phyloP scores from a whole-genome alignment of 2,888 invertebrate genomes.

The Drosophila heteroneura region DNA sequence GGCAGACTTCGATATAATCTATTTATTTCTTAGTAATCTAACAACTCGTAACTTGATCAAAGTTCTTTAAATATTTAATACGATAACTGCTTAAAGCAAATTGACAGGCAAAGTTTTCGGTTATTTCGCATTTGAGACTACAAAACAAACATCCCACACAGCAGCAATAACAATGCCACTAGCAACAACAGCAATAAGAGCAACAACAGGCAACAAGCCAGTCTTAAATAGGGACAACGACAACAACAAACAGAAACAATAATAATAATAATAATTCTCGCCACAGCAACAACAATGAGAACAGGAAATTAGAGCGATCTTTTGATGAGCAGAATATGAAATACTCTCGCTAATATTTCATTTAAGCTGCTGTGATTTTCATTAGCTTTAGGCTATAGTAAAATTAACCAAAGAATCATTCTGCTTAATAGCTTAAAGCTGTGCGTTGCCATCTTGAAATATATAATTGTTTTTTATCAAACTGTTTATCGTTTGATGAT shows the following conservation, averaged over 20 bases:
- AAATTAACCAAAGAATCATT: neutral
- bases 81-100: slow-evolving; percentile 55
- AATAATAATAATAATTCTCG: slow-evolving; percentile 58
- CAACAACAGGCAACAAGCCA: slow-evolving; percentile 8
- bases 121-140: slow-evolving; percentile 41
- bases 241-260: slow-evolving; percentile 30
- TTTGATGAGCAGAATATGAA: neutral
- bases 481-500: neutral
- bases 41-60: slow-evolving; percentile 31
- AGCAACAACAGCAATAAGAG: slow-evolving; percentile 9
- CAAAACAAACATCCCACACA: slow-evolving; percentile 29
- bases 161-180: slow-evolving; percentile 5
- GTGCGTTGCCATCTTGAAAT: neutral
- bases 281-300: slow-evolving; percentile 44
- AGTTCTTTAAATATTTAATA: slow-evolving; percentile 52
- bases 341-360: neutral
- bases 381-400: neutral
- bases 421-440: neutral
- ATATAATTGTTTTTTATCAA: neutral
- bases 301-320: slow-evolving; percentile 16
- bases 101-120: slow-evolving; percentile 50
- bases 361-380: neutral
- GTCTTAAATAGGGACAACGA: slow-evolving; percentile 36
- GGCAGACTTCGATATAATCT: slow-evolving; percentile 14
- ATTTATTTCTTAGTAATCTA: slow-evolving; percentile 33